phyloP scores from a whole-genome alignment of 2,797 vertebrate genomes.

The Molossus molossus region DNA sequence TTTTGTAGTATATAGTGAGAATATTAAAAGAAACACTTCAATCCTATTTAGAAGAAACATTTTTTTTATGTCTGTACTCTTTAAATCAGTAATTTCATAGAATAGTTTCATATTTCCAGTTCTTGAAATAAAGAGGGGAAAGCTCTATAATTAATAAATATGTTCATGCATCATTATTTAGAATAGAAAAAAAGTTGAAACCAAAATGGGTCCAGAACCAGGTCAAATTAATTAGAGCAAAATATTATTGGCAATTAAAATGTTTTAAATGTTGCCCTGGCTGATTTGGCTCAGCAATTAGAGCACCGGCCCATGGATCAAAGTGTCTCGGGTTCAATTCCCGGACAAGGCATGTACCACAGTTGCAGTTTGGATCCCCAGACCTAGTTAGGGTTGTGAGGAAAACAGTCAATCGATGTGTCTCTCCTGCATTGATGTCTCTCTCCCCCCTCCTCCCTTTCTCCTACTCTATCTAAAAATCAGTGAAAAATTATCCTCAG shows the following conservation, averaged over 20 bases:
- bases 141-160: neutral
- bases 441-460: too few relatives aligned
- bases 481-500: too few relatives aligned
- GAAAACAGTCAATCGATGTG: too few relatives aligned
- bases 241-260: constrained; percentile 34
- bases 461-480: too few relatives aligned
- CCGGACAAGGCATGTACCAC: too few relatives aligned
- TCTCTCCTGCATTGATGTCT: too few relatives aligned
- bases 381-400: too few relatives aligned
- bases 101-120: neutral
- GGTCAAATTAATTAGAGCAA: constrained; percentile 45
- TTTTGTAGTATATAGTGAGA: neutral
- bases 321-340: too few relatives aligned
- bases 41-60: constrained; percentile 32
- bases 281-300: too few relatives aligned
- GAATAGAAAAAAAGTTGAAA: neutral
- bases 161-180: neutral
- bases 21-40: constrained; percentile 6
- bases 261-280: neutral
- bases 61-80: neutral
- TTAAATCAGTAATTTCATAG: neutral
- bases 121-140: constrained; percentile 2
- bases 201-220: neutral
- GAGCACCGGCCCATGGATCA: too few relatives aligned
- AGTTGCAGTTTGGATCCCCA: too few relatives aligned